Evolutionary conservation across 2,113 vertebrate species (phyloP).

Genomic region (Phalacrocorax brasilianus): DNA sequence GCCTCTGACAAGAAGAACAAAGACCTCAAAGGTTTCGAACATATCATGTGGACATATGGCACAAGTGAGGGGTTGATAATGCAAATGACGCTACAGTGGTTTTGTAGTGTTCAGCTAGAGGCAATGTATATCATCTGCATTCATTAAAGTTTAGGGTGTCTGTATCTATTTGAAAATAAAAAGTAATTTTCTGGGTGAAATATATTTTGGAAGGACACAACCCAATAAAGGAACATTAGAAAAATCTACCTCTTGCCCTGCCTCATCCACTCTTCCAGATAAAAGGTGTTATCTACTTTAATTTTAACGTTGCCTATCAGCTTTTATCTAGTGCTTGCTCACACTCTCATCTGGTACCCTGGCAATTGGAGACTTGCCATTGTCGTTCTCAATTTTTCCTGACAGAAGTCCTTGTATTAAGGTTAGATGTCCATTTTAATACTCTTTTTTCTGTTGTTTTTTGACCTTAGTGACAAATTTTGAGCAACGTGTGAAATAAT

Average conservation of each 20-base stretch:
- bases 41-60: conserved; percentile 24
- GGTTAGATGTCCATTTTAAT: not conserved
- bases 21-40: conserved; percentile 11
- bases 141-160: not conserved
- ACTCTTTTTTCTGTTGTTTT: not conserved
- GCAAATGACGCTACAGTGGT: conserved; percentile 12
- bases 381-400: not conserved
- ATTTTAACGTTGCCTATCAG: not conserved
- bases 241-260: not conserved
- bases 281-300: not conserved
- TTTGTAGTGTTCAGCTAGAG: not conserved
- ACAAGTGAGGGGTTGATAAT: not conserved
- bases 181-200: not conserved
- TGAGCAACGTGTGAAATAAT: not conserved
- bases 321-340: not conserved
- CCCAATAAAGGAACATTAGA: not conserved
- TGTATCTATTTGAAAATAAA: not conserved
- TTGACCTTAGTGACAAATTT: not conserved
- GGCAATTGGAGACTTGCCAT: not conserved
- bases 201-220: not conserved
- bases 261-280: not conserved
- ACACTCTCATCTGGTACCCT: not conserved
- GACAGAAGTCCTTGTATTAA: not conserved
- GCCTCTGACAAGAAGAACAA: conserved; percentile 41
- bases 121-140: not conserved